A percentile compares a stretch with the other conserved stretches of the same genome.
Conservation (phyloP, 2,888 invertebrate species). For the Conus canariensis region DNA sequence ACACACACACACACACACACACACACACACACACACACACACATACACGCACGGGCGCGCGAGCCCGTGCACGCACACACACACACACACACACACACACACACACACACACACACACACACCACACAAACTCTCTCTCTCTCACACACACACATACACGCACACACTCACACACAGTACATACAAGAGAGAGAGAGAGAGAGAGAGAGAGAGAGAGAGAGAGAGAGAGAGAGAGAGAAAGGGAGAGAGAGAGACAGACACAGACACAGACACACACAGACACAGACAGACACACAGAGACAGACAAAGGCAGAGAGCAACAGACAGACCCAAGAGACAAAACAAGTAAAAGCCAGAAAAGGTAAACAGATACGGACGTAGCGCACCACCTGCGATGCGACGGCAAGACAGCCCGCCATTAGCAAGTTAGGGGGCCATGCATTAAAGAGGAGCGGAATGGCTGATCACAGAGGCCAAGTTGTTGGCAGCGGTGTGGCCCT, state of each 20-base stretch:
- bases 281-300: no score
- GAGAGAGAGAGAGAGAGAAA: not conserved
- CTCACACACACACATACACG: no score
- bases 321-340: not conserved
- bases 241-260: not conserved
- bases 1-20: constrained; percentile 18
- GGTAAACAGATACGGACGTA: not conserved
- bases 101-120: no score
- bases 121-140: no score
- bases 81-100: not conserved
- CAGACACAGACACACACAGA: not conserved
- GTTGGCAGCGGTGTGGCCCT: no score
- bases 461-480: no score
- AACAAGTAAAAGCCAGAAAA: not conserved
- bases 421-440: no score
- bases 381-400: no score
- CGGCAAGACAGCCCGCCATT: no score
- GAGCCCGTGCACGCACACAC: not conserved
- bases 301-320: not conserved
- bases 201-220: not conserved
- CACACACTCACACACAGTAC: no score
- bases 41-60: not conserved
- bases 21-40: not conserved
- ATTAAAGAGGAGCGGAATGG: no score
- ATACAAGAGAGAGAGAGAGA: not conserved